Evolutionary conservation across 2,888 invertebrate species (phyloP).

Genomic region (Geophilus truncorum): DNA sequence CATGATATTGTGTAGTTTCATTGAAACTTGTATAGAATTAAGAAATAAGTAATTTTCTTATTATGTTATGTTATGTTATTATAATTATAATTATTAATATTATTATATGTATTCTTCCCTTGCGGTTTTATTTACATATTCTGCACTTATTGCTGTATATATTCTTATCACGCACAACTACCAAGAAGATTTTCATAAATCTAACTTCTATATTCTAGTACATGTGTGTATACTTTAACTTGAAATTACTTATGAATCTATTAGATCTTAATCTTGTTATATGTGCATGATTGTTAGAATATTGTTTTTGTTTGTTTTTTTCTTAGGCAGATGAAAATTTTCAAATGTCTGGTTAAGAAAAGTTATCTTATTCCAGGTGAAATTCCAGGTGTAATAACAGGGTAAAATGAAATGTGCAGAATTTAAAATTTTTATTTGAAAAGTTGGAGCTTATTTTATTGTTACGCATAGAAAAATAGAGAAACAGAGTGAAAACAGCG

Average conservation of each 20-base stretch:
- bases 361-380: background rate
- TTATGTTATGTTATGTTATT: background rate
- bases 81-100: background rate
- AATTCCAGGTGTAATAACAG: conserved; percentile 4
- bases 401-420: background rate
- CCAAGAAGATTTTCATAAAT: background rate
- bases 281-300: background rate
- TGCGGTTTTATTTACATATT: background rate
- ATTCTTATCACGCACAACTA: background rate
- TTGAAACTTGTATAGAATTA: conserved; percentile 32
- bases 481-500: background rate
- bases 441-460: background rate
- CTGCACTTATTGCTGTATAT: background rate
- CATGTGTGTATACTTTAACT: background rate
- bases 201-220: background rate
- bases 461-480: background rate
- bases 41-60: background rate
- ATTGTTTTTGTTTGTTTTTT: background rate
- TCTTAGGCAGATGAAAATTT: background rate
- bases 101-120: background rate
- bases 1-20: conserved; percentile 31
- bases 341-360: background rate
- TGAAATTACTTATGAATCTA: background rate
- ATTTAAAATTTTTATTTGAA: background rate
- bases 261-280: background rate